Percentiles rank a stretch among this genome's conserved stretches.
Conservation (phyloP, 2,888 invertebrate species). For the Drosophila limbata region DNA sequence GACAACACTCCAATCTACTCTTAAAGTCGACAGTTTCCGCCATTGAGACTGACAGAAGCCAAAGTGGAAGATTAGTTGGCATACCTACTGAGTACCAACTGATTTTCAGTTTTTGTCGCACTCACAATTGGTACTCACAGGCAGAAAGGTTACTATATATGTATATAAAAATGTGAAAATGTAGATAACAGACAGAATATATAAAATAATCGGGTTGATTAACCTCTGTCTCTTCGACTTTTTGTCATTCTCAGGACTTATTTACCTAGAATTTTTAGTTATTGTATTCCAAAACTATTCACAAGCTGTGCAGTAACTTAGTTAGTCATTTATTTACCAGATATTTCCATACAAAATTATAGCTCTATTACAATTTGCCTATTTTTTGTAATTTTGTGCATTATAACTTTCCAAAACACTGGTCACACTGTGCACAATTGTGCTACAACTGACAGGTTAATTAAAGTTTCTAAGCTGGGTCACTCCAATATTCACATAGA, state of each 20-base stretch:
- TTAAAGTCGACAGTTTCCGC: constrained; percentile 42
- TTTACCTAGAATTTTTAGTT: neutral
- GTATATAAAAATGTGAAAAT: neutral
- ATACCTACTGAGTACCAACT: constrained; percentile 3
- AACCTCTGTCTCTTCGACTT: neutral
- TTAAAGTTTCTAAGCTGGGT: constrained; percentile 49
- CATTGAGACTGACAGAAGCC: constrained; percentile 62
- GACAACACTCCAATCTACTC: constrained; percentile 27
- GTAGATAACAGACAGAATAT: neutral
- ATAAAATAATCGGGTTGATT: neutral
- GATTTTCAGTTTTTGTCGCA: constrained; percentile 5
- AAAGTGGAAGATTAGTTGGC: constrained; percentile 30
- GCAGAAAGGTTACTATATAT: too few species aligned
- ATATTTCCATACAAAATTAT: too few species aligned
- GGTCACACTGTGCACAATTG: constrained; percentile 25
- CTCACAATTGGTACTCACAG: neutral
- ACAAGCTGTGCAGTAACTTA: too few species aligned
- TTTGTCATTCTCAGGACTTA: neutral
- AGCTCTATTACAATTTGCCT: neutral
- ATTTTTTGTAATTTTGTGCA: neutral
- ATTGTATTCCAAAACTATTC: too few species aligned
- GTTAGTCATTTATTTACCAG: too few species aligned
- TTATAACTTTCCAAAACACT: constrained; percentile 1
- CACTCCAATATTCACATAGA: constrained; percentile 10
- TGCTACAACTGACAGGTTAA: constrained; percentile 59